These are phyloP conservation scores for Calliscelio sp. DNA, from an alignment of 2,888 invertebrate genomes.

Conservation along the genomic window DNA sequence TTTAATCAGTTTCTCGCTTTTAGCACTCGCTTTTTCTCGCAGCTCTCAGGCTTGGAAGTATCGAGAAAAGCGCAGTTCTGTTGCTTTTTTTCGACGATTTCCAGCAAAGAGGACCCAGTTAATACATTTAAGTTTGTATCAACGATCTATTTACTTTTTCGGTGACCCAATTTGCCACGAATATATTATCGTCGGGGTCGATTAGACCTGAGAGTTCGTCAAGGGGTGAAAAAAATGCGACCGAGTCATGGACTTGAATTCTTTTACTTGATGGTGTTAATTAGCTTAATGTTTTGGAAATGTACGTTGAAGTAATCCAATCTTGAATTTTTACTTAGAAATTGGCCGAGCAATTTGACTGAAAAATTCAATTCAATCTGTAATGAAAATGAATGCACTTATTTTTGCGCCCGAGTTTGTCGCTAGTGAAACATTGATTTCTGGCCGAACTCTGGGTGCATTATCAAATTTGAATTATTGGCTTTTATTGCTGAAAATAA, in stretches of 20 bases:
- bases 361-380: slow-evolving; percentile 30
- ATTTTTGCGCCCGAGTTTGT: neutral
- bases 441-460: neutral
- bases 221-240: neutral
- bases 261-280: slow-evolving; percentile 42
- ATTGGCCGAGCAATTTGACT: slow-evolving; percentile 18
- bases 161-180: slow-evolving; percentile 43
- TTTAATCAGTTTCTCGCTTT: slow-evolving; percentile 23
- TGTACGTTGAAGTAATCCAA: slow-evolving; percentile 3
- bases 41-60: too few relatives aligned
- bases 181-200: slow-evolving; percentile 30
- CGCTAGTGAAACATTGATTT: neutral
- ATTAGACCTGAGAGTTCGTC: slow-evolving; percentile 2
- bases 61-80: neutral
- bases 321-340: neutral
- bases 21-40: neutral
- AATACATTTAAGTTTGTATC: slow-evolving; percentile 31
- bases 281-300: slow-evolving; percentile 35
- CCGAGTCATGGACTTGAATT: slow-evolving; percentile 26
- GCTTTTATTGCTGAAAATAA: slow-evolving; percentile 11
- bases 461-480: slow-evolving; percentile 18
- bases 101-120: neutral
- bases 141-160: slow-evolving; percentile 40
- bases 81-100: neutral
- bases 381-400: slow-evolving; percentile 25